Conservation (phyloP, 2,113 vertebrate genomes). For the Athene cunicularia region DNA sequence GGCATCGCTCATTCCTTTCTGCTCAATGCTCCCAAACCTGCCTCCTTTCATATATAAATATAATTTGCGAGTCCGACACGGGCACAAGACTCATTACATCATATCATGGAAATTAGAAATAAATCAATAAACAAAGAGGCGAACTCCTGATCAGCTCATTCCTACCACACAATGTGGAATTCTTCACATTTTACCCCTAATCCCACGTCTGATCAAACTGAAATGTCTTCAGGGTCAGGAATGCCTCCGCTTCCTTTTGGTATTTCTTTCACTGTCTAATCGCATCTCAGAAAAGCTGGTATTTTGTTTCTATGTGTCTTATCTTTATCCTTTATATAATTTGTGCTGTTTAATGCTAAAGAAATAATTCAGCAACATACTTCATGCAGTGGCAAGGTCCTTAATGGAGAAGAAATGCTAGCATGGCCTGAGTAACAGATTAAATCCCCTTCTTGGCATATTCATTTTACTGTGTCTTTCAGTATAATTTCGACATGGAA, state of each 20-base stretch:
- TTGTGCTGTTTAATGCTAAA: not conserved
- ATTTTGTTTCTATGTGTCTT: not conserved
- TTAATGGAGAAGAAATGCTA: not conserved
- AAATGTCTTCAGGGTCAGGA: constrained; percentile 28
- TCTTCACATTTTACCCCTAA: constrained; percentile 46
- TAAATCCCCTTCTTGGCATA: constrained; percentile 35
- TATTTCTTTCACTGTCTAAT: not conserved
- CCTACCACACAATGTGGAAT: constrained; percentile 6
- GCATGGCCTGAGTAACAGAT: not conserved
- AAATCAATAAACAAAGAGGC: not conserved
- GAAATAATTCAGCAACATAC: constrained; percentile 4
- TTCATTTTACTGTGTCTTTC: constrained; percentile 12
- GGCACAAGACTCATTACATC: not conserved
- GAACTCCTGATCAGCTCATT: not conserved
- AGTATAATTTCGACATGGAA: constrained; percentile 10
- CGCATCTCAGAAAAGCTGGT: not conserved
- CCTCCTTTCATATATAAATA: accelerated
- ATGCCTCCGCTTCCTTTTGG: not conserved
- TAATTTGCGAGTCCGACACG: not conserved
- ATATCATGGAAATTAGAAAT: not conserved
- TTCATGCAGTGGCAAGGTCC: not conserved
- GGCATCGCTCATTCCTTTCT: not conserved
- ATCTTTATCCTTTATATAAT: not conserved
- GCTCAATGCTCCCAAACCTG: not conserved
- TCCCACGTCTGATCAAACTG: constrained; percentile 16